These are phyloP conservation scores for Pristionchus arcanus DNA, from an alignment of 2,888 invertebrate species.

Conservation along the genomic window DNA sequence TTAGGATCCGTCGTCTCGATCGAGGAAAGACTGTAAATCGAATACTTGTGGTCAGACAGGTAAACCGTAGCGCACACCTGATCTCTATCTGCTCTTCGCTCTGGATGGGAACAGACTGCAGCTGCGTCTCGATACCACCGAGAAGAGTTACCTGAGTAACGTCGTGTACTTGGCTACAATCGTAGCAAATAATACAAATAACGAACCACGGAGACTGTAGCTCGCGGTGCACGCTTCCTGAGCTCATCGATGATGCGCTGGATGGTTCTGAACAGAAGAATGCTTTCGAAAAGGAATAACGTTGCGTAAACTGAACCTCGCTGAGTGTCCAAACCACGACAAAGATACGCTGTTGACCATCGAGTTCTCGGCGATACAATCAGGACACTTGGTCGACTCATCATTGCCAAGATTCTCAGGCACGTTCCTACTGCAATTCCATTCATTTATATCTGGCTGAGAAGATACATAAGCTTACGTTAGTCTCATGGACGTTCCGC, in stretches of 20 bases:
- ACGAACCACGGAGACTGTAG: neutral
- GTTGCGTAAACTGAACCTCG: neutral
- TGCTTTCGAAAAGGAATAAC: neutral
- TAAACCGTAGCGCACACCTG: neutral
- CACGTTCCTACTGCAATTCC: neutral
- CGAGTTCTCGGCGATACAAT: neutral
- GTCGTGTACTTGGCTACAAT: too few relatives aligned
- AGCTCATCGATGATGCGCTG: constrained; percentile 31
- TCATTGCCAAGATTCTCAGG: neutral
- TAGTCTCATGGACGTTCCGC: neutral
- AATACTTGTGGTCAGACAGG: neutral
- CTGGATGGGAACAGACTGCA: neutral
- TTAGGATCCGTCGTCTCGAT: neutral
- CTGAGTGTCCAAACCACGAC: constrained; percentile 7
- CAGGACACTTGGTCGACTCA: neutral
- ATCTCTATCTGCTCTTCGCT: constrained; percentile 42
- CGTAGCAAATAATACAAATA: neutral
- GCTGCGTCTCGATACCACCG: neutral
- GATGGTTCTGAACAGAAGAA: neutral
- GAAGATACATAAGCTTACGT: neutral
- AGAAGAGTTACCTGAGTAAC: constrained; percentile 7
- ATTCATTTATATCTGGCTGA: too few relatives aligned
- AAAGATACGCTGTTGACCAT: neutral
- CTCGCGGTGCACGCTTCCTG: neutral
- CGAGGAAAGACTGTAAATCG: constrained; percentile 1